phyloP scores from a whole-genome alignment of 2,888 invertebrate species.

The Parapristionchus giblindavisi region DNA sequence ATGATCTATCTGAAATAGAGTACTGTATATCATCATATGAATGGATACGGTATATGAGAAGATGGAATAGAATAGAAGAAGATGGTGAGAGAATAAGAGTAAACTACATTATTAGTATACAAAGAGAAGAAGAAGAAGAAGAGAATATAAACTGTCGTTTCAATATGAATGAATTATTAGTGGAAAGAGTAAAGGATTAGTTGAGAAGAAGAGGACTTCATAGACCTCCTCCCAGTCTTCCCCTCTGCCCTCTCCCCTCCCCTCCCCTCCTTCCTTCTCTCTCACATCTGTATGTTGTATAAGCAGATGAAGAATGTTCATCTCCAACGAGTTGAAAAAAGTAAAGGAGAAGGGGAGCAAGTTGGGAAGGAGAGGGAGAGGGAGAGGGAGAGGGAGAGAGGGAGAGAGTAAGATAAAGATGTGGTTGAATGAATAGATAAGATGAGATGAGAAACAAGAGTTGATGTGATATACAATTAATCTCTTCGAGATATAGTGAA shows the following conservation, averaged over 20 bases:
- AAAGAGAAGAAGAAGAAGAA: background rate
- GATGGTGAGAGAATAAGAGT: background rate
- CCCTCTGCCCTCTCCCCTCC: conserved; percentile 11
- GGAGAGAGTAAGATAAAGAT: too few species aligned
- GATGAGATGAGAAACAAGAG: too few species aligned
- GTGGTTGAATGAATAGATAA: too few species aligned
- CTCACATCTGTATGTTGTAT: too few species aligned
- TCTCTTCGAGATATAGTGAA: background rate
- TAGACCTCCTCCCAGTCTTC: background rate
- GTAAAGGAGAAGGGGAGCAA: too few species aligned
- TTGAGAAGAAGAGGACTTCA: conserved; percentile 6
- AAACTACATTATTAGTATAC: background rate
- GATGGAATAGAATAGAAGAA: too few species aligned
- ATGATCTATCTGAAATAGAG: conserved; percentile 22
- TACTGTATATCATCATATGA: background rate
- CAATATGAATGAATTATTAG: background rate
- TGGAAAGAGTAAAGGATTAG: too few species aligned
- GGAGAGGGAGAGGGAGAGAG: too few species aligned
- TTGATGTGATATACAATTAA: conserved; percentile 30
- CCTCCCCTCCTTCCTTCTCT: too few species aligned
- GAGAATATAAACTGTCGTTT: background rate
- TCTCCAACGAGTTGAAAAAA: too few species aligned
- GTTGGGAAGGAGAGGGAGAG: too few species aligned
- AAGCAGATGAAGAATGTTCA: too few species aligned
- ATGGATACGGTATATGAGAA: background rate